Evolutionary conservation across 2,113 vertebrate species (phyloP).

Genomic region (Mixornis gularis): DNA sequence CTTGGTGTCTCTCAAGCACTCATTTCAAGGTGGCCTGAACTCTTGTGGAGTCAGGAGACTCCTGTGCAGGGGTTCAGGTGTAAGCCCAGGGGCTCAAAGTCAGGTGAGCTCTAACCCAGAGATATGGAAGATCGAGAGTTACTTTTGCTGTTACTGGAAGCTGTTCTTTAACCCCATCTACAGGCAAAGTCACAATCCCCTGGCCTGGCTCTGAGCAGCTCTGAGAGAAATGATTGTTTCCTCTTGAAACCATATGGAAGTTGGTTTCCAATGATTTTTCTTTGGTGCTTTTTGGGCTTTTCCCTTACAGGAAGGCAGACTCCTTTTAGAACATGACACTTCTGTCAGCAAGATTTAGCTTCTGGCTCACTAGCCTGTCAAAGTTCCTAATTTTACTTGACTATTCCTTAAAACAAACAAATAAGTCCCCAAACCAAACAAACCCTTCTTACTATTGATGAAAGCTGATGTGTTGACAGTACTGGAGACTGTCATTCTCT

Average conservation of each 20-base stretch:
- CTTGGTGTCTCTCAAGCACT: neutral
- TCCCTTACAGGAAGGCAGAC: neutral
- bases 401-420: neutral
- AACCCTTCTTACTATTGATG: neutral
- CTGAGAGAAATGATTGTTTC: neutral
- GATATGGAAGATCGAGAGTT: neutral
- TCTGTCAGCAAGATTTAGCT: neutral
- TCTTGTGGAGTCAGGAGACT: neutral
- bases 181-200: neutral
- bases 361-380: conserved; percentile 6
- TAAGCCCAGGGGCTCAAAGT: neutral
- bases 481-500: neutral
- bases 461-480: neutral
- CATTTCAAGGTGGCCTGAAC: neutral
- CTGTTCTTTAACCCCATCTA: neutral
- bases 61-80: neutral
- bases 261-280: neutral
- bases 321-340: neutral
- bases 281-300: neutral
- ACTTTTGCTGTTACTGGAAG: neutral
- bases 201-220: neutral
- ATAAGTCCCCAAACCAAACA: neutral
- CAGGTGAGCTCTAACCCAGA: neutral
- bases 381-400: neutral
- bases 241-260: conserved; percentile 15